Conservation (phyloP, 2,888 invertebrate genomes). For the Drosophila pullipes region DNA sequence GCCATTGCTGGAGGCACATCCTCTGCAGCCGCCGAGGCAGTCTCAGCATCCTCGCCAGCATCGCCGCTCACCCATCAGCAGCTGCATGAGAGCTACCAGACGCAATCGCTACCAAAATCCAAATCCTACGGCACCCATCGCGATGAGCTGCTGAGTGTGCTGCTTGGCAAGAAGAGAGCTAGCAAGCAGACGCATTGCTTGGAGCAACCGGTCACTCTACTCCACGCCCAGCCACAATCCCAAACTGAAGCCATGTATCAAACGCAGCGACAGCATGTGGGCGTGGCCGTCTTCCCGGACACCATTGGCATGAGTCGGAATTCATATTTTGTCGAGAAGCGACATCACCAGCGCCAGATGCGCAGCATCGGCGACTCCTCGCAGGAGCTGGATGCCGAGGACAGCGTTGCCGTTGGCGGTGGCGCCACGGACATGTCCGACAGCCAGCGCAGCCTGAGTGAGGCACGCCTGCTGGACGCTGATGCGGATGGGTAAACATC, state of each 20-base stretch:
- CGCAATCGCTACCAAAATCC: slow-evolving; percentile 82
- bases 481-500: slow-evolving; percentile 81
- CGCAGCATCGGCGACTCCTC: slow-evolving; percentile 81
- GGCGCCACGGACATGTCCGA: slow-evolving; percentile 82
- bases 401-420: slow-evolving; percentile 54
- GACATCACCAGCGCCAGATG: slow-evolving; percentile 73
- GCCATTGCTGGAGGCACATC: slow-evolving; percentile 47
- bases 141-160: slow-evolving; percentile 73
- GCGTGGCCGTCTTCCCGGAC: slow-evolving; percentile 80
- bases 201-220: slow-evolving; percentile 25
- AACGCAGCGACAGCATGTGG: slow-evolving; percentile 72
- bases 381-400: slow-evolving; percentile 76
- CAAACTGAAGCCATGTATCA: slow-evolving; percentile 58
- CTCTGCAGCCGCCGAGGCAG: slow-evolving; percentile 28
- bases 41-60: slow-evolving; percentile 78
- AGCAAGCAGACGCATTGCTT: slow-evolving; percentile 47
- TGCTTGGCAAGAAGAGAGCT: slow-evolving; percentile 68
- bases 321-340: slow-evolving; percentile 75
- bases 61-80: slow-evolving; percentile 82
- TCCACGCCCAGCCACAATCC: slow-evolving; percentile 43
- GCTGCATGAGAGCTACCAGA: slow-evolving; percentile 73
- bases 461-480: slow-evolving; percentile 79
- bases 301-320: slow-evolving; percentile 68
- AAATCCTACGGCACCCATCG: slow-evolving; percentile 77
- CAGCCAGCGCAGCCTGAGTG: slow-evolving; percentile 85